Evolutionary conservation across 23 tunicate genomes (phyloP).

Genomic region (Trididemnum clinides): DNA sequence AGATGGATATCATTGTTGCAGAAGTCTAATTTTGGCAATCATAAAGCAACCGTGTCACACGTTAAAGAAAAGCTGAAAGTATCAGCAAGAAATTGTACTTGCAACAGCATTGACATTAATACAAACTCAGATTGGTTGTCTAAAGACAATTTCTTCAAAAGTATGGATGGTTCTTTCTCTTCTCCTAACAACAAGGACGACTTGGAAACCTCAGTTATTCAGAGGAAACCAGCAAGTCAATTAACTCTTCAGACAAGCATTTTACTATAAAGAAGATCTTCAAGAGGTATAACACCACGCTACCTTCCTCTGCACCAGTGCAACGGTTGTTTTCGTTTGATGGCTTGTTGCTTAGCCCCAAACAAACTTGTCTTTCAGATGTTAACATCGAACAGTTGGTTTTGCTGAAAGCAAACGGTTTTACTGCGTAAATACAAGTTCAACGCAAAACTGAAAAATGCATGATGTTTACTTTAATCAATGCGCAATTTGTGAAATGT

Average conservation of each 20-base stretch:
- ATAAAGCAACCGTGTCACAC: no score
- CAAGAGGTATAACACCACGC: conserved; percentile 16
- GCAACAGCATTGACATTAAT: no score
- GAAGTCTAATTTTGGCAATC: no score
- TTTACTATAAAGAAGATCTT: not conserved
- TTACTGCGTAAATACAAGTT: no score
- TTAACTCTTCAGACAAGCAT: not conserved
- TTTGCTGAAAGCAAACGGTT: not conserved
- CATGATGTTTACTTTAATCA: no score
- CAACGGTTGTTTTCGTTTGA: not conserved
- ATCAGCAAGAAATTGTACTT: no score
- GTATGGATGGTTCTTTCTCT: not conserved
- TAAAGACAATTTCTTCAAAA: not conserved
- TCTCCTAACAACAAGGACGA: not conserved
- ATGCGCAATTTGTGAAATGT: no score
- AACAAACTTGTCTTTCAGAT: not conserved
- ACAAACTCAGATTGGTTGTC: not conserved
- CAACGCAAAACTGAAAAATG: no score
- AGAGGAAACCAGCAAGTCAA: not conserved
- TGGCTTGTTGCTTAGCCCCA: not conserved
- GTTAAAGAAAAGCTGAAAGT: no score
- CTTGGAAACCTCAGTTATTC: conserved; percentile 5
- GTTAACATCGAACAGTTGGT: not conserved
- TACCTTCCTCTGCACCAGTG: conserved; percentile 7
- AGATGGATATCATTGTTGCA: no score